phyloP scores from a whole-genome alignment of 2,113 vertebrate genomes.

The Equus przewalskii region DNA sequence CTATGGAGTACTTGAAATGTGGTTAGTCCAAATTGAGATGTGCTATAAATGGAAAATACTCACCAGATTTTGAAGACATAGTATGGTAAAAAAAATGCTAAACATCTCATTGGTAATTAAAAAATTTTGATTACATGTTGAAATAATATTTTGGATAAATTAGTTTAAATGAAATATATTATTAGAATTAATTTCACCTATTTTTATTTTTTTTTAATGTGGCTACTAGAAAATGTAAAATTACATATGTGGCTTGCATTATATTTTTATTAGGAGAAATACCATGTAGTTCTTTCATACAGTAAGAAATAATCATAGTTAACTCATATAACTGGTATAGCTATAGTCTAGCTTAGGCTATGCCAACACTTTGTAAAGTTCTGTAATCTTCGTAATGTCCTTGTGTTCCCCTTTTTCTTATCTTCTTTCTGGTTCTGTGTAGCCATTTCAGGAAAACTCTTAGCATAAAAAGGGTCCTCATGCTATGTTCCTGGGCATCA shows the following conservation, averaged over 20 bases:
- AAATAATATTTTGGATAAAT: too few relatives aligned
- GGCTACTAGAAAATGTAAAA: neutral
- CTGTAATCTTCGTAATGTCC: neutral
- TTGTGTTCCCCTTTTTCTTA: neutral
- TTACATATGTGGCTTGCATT: neutral
- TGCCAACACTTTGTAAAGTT: neutral
- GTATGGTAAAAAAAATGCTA: too few relatives aligned
- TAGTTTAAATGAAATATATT: too few relatives aligned
- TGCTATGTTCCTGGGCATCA: neutral
- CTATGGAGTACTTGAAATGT: too few relatives aligned
- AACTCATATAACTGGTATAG: neutral
- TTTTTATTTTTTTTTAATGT: too few relatives aligned
- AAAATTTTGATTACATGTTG: too few relatives aligned
- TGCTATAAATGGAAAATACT: too few relatives aligned
- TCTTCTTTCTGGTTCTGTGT: neutral
- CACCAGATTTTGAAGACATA: too few relatives aligned
- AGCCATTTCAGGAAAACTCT: neutral
- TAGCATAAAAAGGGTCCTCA: neutral
- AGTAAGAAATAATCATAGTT: neutral
- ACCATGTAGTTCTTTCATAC: neutral
- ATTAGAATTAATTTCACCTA: too few relatives aligned
- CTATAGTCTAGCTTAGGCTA: neutral
- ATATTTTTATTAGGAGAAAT: neutral
- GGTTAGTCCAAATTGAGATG: too few relatives aligned
- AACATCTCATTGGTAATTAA: too few relatives aligned